phyloP scores from a whole-genome alignment of 2,113 vertebrate genomes.

The Notothenia rossii region DNA sequence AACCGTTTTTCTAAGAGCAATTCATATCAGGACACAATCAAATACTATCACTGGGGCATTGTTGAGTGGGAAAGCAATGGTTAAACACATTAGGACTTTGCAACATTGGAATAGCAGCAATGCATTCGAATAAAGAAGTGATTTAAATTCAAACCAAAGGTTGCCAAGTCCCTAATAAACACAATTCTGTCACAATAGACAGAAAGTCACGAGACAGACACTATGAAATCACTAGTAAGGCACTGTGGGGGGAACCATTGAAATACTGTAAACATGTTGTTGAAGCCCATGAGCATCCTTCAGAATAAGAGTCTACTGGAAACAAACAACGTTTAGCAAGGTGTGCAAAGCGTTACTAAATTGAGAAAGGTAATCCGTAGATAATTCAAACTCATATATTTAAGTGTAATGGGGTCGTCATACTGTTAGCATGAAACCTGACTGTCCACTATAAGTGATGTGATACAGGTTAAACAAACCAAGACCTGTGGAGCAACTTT shows the following conservation, averaged over 20 bases:
- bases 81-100: not conserved
- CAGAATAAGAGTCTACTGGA: constrained; percentile 23
- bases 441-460: constrained; percentile 9
- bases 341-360: constrained; percentile 2
- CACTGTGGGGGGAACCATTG: not conserved
- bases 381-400: not conserved
- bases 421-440: not conserved
- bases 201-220: no score
- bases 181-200: not conserved
- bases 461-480: constrained; percentile 9
- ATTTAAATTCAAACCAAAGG: not conserved
- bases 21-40: not conserved
- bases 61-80: not conserved
- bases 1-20: not conserved
- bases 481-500: constrained; percentile 2
- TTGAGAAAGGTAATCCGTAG: not conserved
- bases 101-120: not conserved
- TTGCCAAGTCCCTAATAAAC: not conserved
- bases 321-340: not conserved
- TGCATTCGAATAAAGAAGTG: not conserved
- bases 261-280: not conserved
- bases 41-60: not conserved
- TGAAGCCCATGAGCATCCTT: constrained; percentile 8
- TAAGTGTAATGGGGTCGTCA: not conserved
- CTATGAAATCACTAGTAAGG: not conserved